phyloP scores from a whole-genome alignment of 2,888 invertebrate genomes.

The Candidula unifasciata region DNA sequence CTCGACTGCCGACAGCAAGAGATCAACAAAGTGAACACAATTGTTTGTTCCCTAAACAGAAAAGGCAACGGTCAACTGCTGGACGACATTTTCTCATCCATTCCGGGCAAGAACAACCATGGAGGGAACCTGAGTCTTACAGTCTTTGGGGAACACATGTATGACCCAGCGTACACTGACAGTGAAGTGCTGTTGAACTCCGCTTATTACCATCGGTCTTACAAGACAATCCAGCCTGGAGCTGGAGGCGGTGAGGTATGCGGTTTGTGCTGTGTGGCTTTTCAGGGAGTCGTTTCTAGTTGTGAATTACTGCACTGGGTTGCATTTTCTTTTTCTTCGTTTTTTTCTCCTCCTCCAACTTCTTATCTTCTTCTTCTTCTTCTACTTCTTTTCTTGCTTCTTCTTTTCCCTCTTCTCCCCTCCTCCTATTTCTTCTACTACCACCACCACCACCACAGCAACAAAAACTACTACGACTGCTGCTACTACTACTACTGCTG shows the following conservation, averaged over 20 bases:
- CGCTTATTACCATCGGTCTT: conserved; percentile 63
- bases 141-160: background rate
- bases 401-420: background rate
- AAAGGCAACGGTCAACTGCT: background rate
- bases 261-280: too few relatives aligned
- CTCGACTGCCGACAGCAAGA: too few relatives aligned
- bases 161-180: background rate
- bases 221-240: conserved; percentile 52
- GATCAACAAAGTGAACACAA: too few relatives aligned
- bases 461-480: too few relatives aligned
- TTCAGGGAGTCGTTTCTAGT: too few relatives aligned
- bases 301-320: too few relatives aligned
- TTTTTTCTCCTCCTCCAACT: background rate
- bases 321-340: background rate
- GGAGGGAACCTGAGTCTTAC: conserved; percentile 1
- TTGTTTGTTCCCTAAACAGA: too few relatives aligned
- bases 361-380: background rate
- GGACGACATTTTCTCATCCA: conserved; percentile 41
- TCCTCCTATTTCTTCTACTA: background rate
- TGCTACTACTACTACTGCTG: too few relatives aligned
- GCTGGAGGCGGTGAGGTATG: conserved; percentile 15
- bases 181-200: conserved; percentile 55
- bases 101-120: conserved; percentile 42
- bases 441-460: too few relatives aligned
- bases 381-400: background rate